phyloP scores from a whole-genome alignment of 2,888 invertebrate genomes.

The Alviniconcha strummeri region DNA sequence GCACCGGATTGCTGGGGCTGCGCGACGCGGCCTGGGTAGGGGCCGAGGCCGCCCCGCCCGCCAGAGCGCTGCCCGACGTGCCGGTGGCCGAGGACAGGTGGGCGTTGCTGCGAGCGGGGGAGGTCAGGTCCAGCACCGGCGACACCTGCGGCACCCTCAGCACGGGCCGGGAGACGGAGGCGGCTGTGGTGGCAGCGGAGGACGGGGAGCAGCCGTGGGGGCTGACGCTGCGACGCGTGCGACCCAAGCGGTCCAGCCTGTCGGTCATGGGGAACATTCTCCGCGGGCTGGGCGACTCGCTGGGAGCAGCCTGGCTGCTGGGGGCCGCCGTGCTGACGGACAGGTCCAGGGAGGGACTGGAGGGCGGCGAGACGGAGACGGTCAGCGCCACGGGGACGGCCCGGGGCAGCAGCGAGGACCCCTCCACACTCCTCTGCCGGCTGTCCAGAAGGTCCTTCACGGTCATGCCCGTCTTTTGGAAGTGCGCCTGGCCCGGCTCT shows the following conservation, averaged over 20 bases:
- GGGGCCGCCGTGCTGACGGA: not conserved
- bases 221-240: not conserved
- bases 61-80: slow-evolving; percentile 31
- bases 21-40: not conserved
- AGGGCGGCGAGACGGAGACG: not conserved
- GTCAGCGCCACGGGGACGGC: not conserved
- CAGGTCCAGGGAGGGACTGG: not conserved
- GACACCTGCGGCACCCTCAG: slow-evolving; percentile 20
- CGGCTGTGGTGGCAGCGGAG: not conserved
- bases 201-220: not conserved
- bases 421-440: slow-evolving; percentile 2
- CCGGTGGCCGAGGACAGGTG: slow-evolving; percentile 11
- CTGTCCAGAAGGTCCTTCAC: slow-evolving; percentile 26
- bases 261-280: not conserved
- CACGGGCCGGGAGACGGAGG: slow-evolving; percentile 24
- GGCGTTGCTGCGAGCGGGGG: not conserved
- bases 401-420: not conserved
- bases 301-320: not conserved
- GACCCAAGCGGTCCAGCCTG: not conserved
- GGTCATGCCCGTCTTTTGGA: not conserved
- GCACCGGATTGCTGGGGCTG: slow-evolving; percentile 5
- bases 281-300: not conserved
- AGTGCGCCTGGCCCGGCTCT: not conserved
- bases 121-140: not conserved
- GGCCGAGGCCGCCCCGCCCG: slow-evolving; percentile 30